These are phyloP conservation scores for Beaufortia kweichowensis DNA, from an alignment of 2,113 vertebrate genomes.

Conservation along the genomic window DNA sequence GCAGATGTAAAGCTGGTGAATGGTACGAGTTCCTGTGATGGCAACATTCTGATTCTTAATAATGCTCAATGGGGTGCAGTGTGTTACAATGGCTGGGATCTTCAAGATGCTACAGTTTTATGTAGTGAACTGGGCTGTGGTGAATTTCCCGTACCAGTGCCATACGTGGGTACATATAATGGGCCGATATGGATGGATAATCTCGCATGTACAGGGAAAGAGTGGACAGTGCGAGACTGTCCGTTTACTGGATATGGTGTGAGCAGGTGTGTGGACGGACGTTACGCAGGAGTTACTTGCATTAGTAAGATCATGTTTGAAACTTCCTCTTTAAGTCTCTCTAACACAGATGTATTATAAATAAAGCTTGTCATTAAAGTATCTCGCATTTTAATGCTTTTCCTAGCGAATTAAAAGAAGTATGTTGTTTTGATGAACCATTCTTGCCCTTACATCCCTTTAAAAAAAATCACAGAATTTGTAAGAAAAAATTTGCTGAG, in stretches of 20 bases:
- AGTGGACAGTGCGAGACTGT: not conserved
- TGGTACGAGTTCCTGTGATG: not conserved
- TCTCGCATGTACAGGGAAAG: not conserved
- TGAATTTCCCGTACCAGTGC: not conserved
- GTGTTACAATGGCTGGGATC: not conserved
- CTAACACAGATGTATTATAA: too few relatives aligned
- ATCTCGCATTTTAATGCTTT: not conserved
- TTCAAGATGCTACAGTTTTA: not conserved
- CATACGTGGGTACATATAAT: not conserved
- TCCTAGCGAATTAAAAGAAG: not conserved
- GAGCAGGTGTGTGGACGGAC: not conserved
- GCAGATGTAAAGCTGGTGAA: not conserved
- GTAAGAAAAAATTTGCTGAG: not conserved
- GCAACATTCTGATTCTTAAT: not conserved
- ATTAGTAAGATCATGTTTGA: not conserved
- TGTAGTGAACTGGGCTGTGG: not conserved
- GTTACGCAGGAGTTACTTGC: not conserved
- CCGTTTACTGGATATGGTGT: not conserved
- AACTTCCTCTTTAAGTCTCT: too few relatives aligned
- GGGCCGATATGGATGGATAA: not conserved
- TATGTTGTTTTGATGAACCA: not conserved
- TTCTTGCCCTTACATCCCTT: not conserved
- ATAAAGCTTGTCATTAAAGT: too few relatives aligned
- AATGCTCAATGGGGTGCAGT: not conserved
- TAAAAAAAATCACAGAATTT: not conserved